A percentile compares a stretch with the other conserved stretches of the same genome.
Evolutionary conservation across 2,888 invertebrate genomes (phyloP).

Genomic region (Julus scanicus): DNA sequence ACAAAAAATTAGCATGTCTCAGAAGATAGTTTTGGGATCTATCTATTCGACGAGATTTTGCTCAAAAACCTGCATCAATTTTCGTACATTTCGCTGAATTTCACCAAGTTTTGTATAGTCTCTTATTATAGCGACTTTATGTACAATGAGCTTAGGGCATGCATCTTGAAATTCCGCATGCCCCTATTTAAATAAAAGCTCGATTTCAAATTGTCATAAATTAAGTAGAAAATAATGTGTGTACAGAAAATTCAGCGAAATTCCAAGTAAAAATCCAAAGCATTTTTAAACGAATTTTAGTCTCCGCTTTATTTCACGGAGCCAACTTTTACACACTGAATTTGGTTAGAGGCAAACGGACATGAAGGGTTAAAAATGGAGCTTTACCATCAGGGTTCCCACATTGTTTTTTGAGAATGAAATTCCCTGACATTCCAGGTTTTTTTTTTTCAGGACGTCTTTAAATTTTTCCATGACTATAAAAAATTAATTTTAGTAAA

Average conservation of each 20-base stretch:
- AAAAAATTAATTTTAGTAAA: no score
- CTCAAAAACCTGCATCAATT: constrained; percentile 15
- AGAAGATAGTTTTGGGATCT: neutral
- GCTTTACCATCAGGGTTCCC: neutral
- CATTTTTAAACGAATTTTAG: neutral
- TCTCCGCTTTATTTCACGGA: neutral
- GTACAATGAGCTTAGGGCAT: neutral
- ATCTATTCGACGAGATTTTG: neutral
- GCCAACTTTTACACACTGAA: constrained; percentile 1
- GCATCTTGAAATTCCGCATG: neutral
- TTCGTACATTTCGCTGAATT: constrained; percentile 34
- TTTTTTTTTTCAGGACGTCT: no score
- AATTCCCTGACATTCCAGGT: no score
- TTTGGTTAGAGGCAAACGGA: constrained; percentile 2
- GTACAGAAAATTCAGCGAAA: neutral
- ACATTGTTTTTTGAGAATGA: no score
- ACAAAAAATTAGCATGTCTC: constrained; percentile 29
- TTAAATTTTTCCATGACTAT: no score
- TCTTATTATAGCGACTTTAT: constrained; percentile 17
- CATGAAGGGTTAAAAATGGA: constrained; percentile 4
- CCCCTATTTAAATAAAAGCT: constrained; percentile 20
- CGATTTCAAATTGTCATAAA: constrained; percentile 14
- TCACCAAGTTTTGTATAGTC: neutral
- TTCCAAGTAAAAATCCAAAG: neutral
- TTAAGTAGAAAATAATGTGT: constrained; percentile 1